Conservation (phyloP, 1,140 invertebrate genomes). For the Microplitis mediator region DNA sequence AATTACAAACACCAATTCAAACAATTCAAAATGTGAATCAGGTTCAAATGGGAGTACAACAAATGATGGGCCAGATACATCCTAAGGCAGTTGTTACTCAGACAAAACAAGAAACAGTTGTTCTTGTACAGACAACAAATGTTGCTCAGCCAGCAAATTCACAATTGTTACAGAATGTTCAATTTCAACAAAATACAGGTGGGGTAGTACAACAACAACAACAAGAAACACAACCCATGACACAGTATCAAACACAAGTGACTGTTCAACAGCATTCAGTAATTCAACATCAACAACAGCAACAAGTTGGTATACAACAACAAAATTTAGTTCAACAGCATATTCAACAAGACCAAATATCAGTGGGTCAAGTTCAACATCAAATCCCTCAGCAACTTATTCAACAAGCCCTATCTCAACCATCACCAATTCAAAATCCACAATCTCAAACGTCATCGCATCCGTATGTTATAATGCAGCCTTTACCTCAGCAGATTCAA, state of each 20-base stretch:
- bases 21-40: constrained; percentile 32
- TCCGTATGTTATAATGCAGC: constrained; percentile 44
- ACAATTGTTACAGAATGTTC: constrained; percentile 34
- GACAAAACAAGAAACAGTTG: constrained; percentile 36
- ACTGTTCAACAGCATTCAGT: constrained; percentile 26
- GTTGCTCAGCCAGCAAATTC: constrained; percentile 30
- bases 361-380: neutral
- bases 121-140: constrained; percentile 29
- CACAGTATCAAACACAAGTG: constrained; percentile 27
- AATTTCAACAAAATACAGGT: constrained; percentile 25
- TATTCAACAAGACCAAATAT: constrained; percentile 15
- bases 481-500: constrained; percentile 46
- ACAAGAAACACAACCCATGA: constrained; percentile 12
- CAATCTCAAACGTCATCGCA: constrained; percentile 25
- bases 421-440: constrained; percentile 12
- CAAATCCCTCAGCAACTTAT: constrained; percentile 8
- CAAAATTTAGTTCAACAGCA: constrained; percentile 36
- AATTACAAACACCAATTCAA: constrained; percentile 28
- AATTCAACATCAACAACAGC: constrained; percentile 33
- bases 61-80: constrained; percentile 38
- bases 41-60: constrained; percentile 34
- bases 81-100: constrained; percentile 28
- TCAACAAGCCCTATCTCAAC: neutral
- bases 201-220: constrained; percentile 8
- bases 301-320: neutral